These are phyloP conservation scores for Phaonia tiefii DNA, from an alignment of 2,888 invertebrate species.

Conservation along the genomic window DNA sequence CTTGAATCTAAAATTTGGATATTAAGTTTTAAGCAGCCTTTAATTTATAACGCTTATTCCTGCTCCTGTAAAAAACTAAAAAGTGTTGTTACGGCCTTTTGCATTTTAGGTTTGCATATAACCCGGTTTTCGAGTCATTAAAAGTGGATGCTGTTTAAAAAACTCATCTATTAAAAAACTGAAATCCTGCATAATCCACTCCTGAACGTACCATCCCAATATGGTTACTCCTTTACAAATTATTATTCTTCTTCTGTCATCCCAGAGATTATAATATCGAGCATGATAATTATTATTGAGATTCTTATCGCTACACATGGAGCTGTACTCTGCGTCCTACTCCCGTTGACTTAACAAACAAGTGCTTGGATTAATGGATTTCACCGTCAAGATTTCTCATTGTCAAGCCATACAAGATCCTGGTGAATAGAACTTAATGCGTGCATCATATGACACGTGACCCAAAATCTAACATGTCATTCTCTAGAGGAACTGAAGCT, in stretches of 20 bases:
- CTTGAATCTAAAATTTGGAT: too few relatives aligned
- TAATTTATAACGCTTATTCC: too few relatives aligned
- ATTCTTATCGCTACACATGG: constrained; percentile 54
- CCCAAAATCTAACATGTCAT: constrained; percentile 52
- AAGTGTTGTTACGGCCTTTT: too few relatives aligned
- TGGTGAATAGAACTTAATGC: constrained; percentile 61
- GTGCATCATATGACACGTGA: constrained; percentile 63
- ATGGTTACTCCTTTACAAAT: constrained; percentile 22
- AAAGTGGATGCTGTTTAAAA: too few relatives aligned
- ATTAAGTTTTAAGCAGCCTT: too few relatives aligned
- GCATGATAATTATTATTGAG: constrained; percentile 50
- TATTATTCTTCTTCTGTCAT: not conserved
- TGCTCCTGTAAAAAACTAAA: too few relatives aligned
- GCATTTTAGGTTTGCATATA: too few relatives aligned
- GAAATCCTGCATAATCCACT: too few relatives aligned
- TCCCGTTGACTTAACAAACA: constrained; percentile 30
- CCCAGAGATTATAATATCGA: constrained; percentile 50
- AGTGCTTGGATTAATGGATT: constrained; percentile 64
- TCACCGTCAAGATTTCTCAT: constrained; percentile 55
- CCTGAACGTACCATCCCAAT: not conserved
- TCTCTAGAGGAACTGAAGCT: constrained; percentile 58
- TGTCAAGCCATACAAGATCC: constrained; percentile 38
- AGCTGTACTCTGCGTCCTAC: constrained; percentile 10
- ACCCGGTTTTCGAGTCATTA: too few relatives aligned
- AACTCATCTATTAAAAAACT: too few relatives aligned